Conservation (phyloP, 2,113 vertebrate species). For the Gila orcuttii region DNA sequence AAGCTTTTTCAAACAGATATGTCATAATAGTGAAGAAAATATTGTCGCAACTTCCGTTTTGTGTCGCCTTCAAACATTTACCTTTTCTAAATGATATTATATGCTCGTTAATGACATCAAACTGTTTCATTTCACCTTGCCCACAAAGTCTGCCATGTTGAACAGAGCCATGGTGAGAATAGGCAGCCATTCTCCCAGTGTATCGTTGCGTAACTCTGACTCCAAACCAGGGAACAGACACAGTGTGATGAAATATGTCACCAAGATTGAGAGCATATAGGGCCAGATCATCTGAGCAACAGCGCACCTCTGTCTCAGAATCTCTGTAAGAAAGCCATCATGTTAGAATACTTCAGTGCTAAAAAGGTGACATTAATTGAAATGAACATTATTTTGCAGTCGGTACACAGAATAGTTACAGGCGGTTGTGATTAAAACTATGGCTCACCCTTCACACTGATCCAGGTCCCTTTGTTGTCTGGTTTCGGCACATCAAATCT, state of each 20-base stretch:
- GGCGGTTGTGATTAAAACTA: background rate
- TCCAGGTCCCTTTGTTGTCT: constrained; percentile 84
- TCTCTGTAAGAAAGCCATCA: constrained; percentile 73
- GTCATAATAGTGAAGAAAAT: no score
- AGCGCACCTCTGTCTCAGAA: constrained; percentile 89
- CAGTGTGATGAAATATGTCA: constrained; percentile 96
- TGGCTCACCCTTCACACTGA: constrained; percentile 82
- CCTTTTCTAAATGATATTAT: background rate
- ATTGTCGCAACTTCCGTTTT: no score
- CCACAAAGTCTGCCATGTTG: constrained; percentile 95
- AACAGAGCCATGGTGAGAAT: constrained; percentile 98
- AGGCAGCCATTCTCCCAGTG: constrained; percentile 94
- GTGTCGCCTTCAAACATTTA: background rate
- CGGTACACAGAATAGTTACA: background rate
- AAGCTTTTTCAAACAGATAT: no score
- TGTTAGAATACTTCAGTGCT: no score
- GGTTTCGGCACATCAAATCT: constrained; percentile 85
- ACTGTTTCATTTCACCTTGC: constrained; percentile 81
- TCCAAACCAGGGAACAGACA: constrained; percentile 94
- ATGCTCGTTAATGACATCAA: background rate
- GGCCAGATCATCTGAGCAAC: constrained; percentile 94
- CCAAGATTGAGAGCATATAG: constrained; percentile 93
- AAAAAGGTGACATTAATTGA: background rate
- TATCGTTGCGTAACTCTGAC: constrained; percentile 89
- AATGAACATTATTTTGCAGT: background rate